Evolutionary conservation across 2,888 invertebrate species (phyloP), one percentile per base, ranked within the genome.

Genomic region (Hipparchia sbordonii): DNA sequence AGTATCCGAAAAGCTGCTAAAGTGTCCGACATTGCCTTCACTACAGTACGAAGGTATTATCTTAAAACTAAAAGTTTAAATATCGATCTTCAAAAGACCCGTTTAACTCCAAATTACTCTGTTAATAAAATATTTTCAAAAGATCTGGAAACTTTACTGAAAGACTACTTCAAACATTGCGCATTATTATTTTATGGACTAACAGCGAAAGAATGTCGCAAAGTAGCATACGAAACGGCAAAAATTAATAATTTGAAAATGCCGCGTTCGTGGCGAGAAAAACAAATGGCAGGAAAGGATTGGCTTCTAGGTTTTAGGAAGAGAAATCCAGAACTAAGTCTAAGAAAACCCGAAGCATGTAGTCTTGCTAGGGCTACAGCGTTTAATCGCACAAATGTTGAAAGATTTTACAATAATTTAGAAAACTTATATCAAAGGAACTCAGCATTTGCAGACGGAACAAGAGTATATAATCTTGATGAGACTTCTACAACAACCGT

Each of bases 381-480:
- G 23, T 57, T 57, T 23, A 57, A 57, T 57, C 23, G 57, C 23
- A 57, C 57, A 57, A 57, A 57, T 57, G 57, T 57, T 23, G 57
- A 57, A 23, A 13, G 57, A 54, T 57, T 57, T 57, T 23, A 57
- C 23, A 23, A 57, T 57, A 57, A 57, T 23, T 57, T 57, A 9
- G 57, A 57, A 23, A 57, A 57, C 57, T 57, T 57, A 57, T 23
- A 57, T 57, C 23, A 57, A 57, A 23, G 23, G 57, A 57, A 57
- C 57, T 57, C 57, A 7, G 57, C 57, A 23, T 23, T 57, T 57
- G 57, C 57, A 57, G 57, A 57, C 8, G 23, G 57, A 13, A 57
- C 57, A 57, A 57, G 57, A 23, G 8, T 57, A 57, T 57, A 57
- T 57, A 57, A 57, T 23, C 57, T 57, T 23, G 57, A 57, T 57